phyloP scores from a whole-genome alignment of 2,888 invertebrate species.

The Diarsia mendica region DNA sequence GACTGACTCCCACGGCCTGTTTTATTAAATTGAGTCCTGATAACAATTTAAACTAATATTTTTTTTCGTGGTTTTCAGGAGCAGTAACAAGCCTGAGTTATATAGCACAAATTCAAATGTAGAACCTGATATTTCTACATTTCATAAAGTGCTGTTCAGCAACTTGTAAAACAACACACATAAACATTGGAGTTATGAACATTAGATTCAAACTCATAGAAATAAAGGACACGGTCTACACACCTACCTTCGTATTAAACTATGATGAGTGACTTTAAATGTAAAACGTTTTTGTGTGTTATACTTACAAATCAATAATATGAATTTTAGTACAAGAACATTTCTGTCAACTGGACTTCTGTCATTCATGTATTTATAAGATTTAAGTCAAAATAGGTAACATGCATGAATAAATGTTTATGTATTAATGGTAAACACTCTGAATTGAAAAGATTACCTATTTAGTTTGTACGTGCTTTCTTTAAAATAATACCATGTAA shows the following conservation, averaged over 20 bases:
- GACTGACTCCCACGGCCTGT: not conserved
- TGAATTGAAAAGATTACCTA: conserved; percentile 6
- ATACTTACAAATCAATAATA: conserved; percentile 20
- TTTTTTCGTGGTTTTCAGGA: conserved; percentile 73
- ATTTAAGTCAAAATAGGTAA: conserved; percentile 16
- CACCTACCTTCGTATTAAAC: not conserved
- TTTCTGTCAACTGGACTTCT: not conserved
- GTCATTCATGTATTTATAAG: too few species aligned
- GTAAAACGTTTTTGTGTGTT: conserved; percentile 4
- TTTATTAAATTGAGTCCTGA: not conserved
- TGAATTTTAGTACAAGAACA: not conserved
- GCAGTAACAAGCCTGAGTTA: conserved; percentile 81
- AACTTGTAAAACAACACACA: conserved; percentile 74
- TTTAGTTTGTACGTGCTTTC: not conserved
- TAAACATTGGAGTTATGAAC: not conserved
- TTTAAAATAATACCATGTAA: not conserved
- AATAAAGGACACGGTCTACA: not conserved
- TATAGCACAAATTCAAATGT: conserved; percentile 90
- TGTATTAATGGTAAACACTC: not conserved
- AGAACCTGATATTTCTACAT: conserved; percentile 92
- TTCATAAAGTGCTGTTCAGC: conserved; percentile 93
- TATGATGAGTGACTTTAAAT: conserved; percentile 19
- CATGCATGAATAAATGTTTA: conserved; percentile 7
- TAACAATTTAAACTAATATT: not conserved
- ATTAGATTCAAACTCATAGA: not conserved